Conservation (phyloP, 2,888 invertebrate genomes). For the Oscheius myriophilus region DNA sequence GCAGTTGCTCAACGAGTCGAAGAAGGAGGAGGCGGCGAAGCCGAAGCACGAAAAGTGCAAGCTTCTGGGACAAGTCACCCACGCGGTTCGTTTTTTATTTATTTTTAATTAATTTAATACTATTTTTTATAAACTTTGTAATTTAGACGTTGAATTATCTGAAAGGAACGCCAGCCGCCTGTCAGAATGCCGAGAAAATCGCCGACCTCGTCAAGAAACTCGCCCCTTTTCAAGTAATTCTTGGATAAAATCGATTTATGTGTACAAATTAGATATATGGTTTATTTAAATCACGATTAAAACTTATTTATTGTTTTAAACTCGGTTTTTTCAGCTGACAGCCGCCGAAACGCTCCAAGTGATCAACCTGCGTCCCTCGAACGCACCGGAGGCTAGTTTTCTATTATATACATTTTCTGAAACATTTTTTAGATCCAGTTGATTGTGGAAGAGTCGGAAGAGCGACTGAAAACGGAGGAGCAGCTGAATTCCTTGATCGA, state of each 20-base stretch:
- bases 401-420: background rate
- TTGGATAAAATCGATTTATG: background rate
- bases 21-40: slow-evolving; percentile 37
- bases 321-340: slow-evolving; percentile 37
- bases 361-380: slow-evolving; percentile 47
- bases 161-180: slow-evolving; percentile 8
- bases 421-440: slow-evolving; percentile 43
- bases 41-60: background rate
- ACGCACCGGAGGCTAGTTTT: slow-evolving; percentile 35
- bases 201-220: background rate
- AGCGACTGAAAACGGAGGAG: slow-evolving; percentile 46
- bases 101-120: background rate
- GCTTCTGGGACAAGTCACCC: no score
- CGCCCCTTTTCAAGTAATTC: slow-evolving; percentile 8
- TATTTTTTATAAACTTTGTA: slow-evolving; percentile 1
- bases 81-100: no score
- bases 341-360: slow-evolving; percentile 53
- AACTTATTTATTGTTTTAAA: background rate
- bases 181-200: slow-evolving; percentile 13
- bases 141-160: slow-evolving; percentile 14
- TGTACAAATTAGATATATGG: background rate
- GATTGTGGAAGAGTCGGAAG: slow-evolving; percentile 57
- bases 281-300: background rate
- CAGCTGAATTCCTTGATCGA: slow-evolving; percentile 37
- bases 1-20: slow-evolving; percentile 31